Evolutionary conservation across 2,113 vertebrate genomes (phyloP), one percentile per base, ranked within the genome.

Genomic region (Puffinus mauretanicus): DNA sequence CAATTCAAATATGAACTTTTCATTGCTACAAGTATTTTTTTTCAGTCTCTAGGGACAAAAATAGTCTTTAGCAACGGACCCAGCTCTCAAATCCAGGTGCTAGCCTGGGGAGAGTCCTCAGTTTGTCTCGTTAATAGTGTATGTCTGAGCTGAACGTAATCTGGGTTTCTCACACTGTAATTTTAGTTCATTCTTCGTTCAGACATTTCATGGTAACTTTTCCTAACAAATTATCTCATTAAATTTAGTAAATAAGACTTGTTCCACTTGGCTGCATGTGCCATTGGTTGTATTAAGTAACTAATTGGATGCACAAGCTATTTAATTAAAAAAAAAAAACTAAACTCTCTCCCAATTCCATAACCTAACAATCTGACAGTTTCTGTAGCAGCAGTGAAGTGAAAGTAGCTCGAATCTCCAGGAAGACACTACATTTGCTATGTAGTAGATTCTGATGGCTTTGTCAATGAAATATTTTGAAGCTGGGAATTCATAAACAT

Each of bases 181-280:
- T 92, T 91, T 72, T 67, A 88, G 34, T 83, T 96, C 26, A 22
- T 88, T 85, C 54, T 95, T 67, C 22, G 13, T 89, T 96, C 69
- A 91, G 32, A 52, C 81, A 70, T 79, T 84, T 94, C 86, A 57
- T 46, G n/a, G 40, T 88, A 81, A 84, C 73, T 96, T 89, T 85
- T 86, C 30, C 77, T 86, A 60, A 93, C 72, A 93, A 94, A 94
- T 86, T 57, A 38, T 82, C 83, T 86, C 71, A 86, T 88, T 95
- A 93, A 61, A 80, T 93, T 57, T 76, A 70, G 90, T 69, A 89
- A 97, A 92, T 91, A 92, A 89, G 83, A 94, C 77, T 66, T 94
- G 80, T 94, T 96, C 65, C 85, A 75, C 75, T 95, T 94, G 93
- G 62, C 80, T 93, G 77, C 44, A 22, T 95, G 52, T 40, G 87